A percentile compares a stretch with the other conserved stretches of the same genome.
Conservation (phyloP, 2,113 vertebrate species). For the Sinocyclocheilus rhinocerous region DNA sequence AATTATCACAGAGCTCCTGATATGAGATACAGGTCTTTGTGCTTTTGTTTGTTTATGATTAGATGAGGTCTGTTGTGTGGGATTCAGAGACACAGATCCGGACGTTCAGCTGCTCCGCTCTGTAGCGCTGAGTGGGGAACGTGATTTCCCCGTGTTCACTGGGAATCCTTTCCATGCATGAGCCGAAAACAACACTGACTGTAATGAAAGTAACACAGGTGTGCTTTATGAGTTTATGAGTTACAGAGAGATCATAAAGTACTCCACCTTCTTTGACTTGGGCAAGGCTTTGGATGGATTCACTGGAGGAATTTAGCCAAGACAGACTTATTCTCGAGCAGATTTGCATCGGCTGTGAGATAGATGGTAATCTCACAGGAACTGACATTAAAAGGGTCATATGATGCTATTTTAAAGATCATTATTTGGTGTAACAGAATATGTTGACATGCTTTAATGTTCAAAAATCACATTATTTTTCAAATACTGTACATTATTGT, state of each 20-base stretch:
- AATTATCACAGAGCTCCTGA: neutral
- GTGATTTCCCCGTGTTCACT: too few species aligned
- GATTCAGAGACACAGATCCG: neutral
- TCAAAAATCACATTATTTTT: too few species aligned
- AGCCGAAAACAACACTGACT: neutral
- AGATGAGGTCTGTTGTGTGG: neutral
- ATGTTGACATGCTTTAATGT: too few species aligned
- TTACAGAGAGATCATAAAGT: neutral
- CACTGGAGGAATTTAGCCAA: neutral
- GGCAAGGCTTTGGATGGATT: conserved; percentile 19
- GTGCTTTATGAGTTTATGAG: conserved; percentile 12
- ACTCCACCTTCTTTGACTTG: neutral
- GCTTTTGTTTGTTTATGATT: neutral
- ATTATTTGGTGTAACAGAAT: too few species aligned
- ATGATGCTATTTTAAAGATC: too few species aligned
- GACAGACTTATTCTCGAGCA: neutral
- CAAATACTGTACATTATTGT: too few species aligned
- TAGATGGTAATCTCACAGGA: neutral
- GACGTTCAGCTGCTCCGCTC: neutral
- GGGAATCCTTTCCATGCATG: neutral
- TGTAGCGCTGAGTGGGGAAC: too few species aligned
- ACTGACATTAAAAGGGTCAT: neutral
- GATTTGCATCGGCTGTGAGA: neutral
- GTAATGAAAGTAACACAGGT: neutral
- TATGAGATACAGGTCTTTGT: neutral